phyloP scores from a whole-genome alignment of 2,797 vertebrate genomes.

The Sibirionetta formosa region DNA sequence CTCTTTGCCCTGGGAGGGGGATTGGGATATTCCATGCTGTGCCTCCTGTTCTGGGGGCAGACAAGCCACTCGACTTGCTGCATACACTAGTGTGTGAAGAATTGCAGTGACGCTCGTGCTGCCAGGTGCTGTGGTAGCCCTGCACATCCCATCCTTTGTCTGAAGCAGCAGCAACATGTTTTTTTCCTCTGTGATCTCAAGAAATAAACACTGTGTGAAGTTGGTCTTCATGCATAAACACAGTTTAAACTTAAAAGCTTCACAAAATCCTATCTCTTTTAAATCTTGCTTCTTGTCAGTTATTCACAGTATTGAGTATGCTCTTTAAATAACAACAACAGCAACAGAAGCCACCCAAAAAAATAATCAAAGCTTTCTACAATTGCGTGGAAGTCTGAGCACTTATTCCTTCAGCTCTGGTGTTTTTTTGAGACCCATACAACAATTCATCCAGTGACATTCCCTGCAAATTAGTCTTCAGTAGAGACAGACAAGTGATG shows the following conservation, averaged over 20 bases:
- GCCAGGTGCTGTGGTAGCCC: neutral
- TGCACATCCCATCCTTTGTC: neutral
- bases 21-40: neutral
- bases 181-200: conserved; percentile 62
- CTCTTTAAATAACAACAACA: neutral
- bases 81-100: neutral
- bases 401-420: neutral
- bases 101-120: neutral
- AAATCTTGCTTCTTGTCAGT: neutral
- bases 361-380: neutral
- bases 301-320: neutral
- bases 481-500: neutral
- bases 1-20: neutral
- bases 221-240: conserved; percentile 61
- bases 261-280: neutral
- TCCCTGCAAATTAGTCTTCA: neutral
- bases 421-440: neutral
- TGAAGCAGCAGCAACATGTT: conserved; percentile 39
- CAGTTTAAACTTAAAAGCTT: conserved; percentile 16
- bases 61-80: neutral
- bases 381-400: neutral
- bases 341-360: neutral
- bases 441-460: neutral
- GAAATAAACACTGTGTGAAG: conserved; percentile 59
- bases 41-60: neutral